Base-by-base conservation (phyloP, 2,888 invertebrate species). In the Volucella inanis region DNA sequence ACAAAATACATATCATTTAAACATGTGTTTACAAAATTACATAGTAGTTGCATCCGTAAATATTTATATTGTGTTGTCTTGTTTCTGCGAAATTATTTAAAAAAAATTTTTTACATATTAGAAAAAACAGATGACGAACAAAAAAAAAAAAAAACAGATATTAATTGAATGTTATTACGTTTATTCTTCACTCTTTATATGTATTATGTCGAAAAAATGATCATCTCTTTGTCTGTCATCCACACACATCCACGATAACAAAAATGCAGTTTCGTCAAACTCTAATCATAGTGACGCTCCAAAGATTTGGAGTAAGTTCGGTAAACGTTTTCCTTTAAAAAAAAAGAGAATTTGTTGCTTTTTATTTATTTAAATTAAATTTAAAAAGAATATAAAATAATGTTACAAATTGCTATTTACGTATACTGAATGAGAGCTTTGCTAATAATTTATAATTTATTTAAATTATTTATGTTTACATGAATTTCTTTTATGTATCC, bases 301-400 rank as follows among this genome's bases (percentile, higher is more conserved):
- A 87, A 87, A 83, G 72, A 87, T 87, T 87, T 87, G 86, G 86
- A 87, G 86, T 87, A 87, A 87, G 86, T 87, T 77, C 83, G 86
- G 82, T 83, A 87, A 86, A 82, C 77, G 71, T 85, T 72, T 86
- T 77, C 77, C 82, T 81, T 52, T 83, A 77, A 57, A 81, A 70
- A 57, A 43, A 77, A 78, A 71, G 12, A 59, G 50, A 55, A 54
- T 38, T 61, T 74, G 41, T 72, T 71, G 55, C 45, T 50, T 12
- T 22, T 70, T 59, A 43, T 47, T 45, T 18, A 38, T 71, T 64
- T 52, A 45, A 61, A 45, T 12, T 31, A 61, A 18, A 31, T 54
- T 59, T 55, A 41, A 57, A 41, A 41, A 50, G 38, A 59, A 68
- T 22, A 12, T 65, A 14, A 81, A 76, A 67, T 78, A 82, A 47